phyloP scores from a whole-genome alignment of 1,140 invertebrate genomes.

The Stegodyphus mimosarum region DNA sequence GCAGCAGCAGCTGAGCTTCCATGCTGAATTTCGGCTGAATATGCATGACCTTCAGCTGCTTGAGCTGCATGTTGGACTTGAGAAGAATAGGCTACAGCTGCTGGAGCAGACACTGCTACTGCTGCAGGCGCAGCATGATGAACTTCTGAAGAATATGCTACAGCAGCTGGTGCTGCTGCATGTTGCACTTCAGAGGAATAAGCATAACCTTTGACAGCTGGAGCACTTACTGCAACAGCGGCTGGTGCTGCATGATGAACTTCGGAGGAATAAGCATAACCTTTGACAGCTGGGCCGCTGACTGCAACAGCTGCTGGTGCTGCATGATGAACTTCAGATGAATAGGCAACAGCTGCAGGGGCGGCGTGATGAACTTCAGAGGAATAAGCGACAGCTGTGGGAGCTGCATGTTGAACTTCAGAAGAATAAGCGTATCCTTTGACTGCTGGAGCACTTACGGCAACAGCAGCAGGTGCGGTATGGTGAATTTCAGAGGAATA shows the following conservation, averaged over 20 bases:
- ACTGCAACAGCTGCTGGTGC: slow-evolving; percentile 15
- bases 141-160: slow-evolving; percentile 14
- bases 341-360: slow-evolving; percentile 10
- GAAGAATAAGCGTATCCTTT: slow-evolving; percentile 55
- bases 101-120: not conserved
- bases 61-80: not conserved
- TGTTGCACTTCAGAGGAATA: slow-evolving; percentile 21
- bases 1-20: not conserved
- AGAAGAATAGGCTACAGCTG: slow-evolving; percentile 1
- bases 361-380: slow-evolving; percentile 23
- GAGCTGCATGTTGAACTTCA: slow-evolving; percentile 37
- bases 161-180: not conserved
- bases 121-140: slow-evolving; percentile 16
- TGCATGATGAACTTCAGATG: slow-evolving; percentile 22
- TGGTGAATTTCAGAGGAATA: slow-evolving; percentile 45
- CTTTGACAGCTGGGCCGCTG: not conserved
- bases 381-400: slow-evolving; percentile 18
- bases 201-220: slow-evolving; percentile 17
- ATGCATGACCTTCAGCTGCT: slow-evolving; percentile 24
- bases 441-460: slow-evolving; percentile 5
- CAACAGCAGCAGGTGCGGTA: slow-evolving; percentile 32
- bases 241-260: slow-evolving; percentile 19
- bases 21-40: slow-evolving; percentile 30
- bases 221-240: not conserved
- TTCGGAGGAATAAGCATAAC: slow-evolving; percentile 19